These are phyloP conservation scores for Stenurella melanura DNA, from an alignment of 2,888 invertebrate species.

Conservation along the genomic window DNA sequence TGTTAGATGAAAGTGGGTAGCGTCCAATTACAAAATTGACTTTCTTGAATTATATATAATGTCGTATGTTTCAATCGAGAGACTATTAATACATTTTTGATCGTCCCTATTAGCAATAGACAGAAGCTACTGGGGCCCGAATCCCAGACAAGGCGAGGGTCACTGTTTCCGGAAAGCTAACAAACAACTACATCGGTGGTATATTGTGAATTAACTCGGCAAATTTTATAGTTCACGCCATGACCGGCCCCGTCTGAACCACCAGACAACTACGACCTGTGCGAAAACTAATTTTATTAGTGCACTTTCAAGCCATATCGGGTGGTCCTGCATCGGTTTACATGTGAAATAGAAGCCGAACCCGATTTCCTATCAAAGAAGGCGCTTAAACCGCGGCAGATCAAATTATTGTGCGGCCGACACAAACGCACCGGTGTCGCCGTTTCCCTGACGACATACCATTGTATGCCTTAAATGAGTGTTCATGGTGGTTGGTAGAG, in stretches of 20 bases:
- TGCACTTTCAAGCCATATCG: conserved; percentile 52
- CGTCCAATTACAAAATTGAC: too few species aligned
- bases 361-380: conserved; percentile 48
- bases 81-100: too few species aligned
- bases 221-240: conserved; percentile 54
- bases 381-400: conserved; percentile 56
- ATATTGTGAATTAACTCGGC: conserved; percentile 50
- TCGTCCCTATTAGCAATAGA: too few species aligned
- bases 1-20: too few species aligned
- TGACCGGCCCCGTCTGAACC: conserved; percentile 40
- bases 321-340: conserved; percentile 54
- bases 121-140: too few species aligned
- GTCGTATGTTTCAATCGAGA: too few species aligned
- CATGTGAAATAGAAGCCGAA: conserved; percentile 56
- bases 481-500: conserved; percentile 32
- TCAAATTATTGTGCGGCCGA: conserved; percentile 60
- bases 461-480: conserved; percentile 32
- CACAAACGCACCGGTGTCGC: conserved; percentile 52
- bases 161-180: background rate
- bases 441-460: conserved; percentile 48
- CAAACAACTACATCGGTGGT: conserved; percentile 34
- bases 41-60: too few species aligned
- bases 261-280: conserved; percentile 50
- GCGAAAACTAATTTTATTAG: conserved; percentile 57
- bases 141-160: too few species aligned